Evolutionary conservation across 2,797 vertebrate species (phyloP), one percentile per base, ranked within the genome.

Genomic region (Aphelocoma californica): DNA sequence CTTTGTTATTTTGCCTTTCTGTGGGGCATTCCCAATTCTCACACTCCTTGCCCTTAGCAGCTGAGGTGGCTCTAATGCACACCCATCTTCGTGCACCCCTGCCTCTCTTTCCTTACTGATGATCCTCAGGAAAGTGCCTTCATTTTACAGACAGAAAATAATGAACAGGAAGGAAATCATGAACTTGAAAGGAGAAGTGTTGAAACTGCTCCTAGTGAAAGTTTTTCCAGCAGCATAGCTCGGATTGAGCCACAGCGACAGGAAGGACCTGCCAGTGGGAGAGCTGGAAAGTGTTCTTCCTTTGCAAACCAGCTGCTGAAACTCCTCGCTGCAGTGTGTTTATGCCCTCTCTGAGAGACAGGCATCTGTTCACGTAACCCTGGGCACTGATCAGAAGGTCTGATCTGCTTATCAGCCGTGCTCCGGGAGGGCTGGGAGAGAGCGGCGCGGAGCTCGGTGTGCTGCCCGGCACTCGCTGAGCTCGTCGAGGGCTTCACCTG

Each of bases 401-500:
- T 15, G 72, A 58, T 48, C 81, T 74, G 78, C 56, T 88, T 62
- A 75, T 95, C 94, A 48, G 74, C 67, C 51, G 56, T 18, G 47
- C 40, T 67, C 36, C 56, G 51, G 48, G 34, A 61, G 8, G 50
- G 36, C 48, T 58, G 42, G 20, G 17, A 77, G 36, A 20, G 20
- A 45, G 44, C 44, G 40, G 54, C 69, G 20, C 6, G 36, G 53
- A 20, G 29, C n/a, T 67, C 1, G 1, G 31, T 6, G 66, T 1
- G 5, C 28, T 10, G 29, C 0, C 3, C 66, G 74, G 5, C 5
- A 0, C 60, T 21, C 1, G 5, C 47, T 48, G 83, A 23, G 28
- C 0, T 1, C 31, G 15, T 18, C 2, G 4, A 19, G 51, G 0
- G 1, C 61, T 79, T n/a, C 61, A 3, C 8, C 48, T 2, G 28